Conservation (phyloP, 1,140 invertebrate species). For the Heliconius nattereri region DNA sequence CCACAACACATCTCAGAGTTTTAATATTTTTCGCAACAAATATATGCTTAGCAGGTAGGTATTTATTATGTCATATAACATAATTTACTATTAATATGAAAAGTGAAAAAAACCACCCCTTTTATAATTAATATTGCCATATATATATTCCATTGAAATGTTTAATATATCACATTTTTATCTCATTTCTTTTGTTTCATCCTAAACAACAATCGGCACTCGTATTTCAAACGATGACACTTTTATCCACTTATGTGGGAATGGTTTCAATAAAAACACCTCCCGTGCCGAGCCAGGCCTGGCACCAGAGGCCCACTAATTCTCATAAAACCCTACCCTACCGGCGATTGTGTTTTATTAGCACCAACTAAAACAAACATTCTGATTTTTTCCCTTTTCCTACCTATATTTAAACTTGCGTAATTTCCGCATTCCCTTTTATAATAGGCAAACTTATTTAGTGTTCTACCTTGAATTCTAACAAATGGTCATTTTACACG, state of each 20-base stretch:
- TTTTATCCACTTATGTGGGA: slow-evolving; percentile 30
- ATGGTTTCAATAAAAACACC: slow-evolving; percentile 36
- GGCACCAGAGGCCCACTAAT: slow-evolving; percentile 31
- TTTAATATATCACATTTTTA: background rate
- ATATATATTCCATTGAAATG: background rate
- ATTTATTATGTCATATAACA: background rate
- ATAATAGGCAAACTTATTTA: slow-evolving; percentile 4
- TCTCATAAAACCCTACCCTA: slow-evolving; percentile 32
- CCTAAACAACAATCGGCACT: slow-evolving; percentile 21
- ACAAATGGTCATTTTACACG: slow-evolving; percentile 16
- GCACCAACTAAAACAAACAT: slow-evolving; percentile 30
- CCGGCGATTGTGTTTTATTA: slow-evolving; percentile 35
- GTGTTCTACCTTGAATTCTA: background rate
- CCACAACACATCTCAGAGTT: too few species aligned
- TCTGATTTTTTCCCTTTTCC: slow-evolving; percentile 27
- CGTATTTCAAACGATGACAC: slow-evolving; percentile 27
- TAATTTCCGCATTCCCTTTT: slow-evolving; percentile 26
- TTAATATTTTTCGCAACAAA: too few species aligned
- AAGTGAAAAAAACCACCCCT: background rate
- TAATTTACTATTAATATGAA: background rate
- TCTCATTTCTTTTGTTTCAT: slow-evolving; percentile 9
- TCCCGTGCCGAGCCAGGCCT: slow-evolving; percentile 31
- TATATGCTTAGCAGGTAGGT: too few species aligned
- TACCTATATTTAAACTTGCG: slow-evolving; percentile 26
- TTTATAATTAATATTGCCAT: background rate